Percentiles rank a stretch among this genome's conserved stretches.
These are phyloP conservation scores for Monopis laevigella DNA, from an alignment of 2,888 invertebrate genomes.

Conservation along the genomic window DNA sequence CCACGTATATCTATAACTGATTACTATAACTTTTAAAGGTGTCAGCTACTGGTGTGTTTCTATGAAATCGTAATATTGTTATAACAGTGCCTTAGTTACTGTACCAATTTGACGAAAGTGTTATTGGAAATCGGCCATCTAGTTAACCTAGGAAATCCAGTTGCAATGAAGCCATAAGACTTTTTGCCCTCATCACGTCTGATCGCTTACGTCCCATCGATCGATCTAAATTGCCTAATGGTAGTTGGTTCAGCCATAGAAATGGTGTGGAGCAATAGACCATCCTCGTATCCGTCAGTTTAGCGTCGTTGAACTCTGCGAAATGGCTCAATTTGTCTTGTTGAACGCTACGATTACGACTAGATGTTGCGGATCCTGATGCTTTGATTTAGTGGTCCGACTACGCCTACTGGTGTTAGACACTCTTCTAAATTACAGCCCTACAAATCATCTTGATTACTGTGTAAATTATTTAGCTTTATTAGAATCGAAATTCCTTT, in stretches of 20 bases:
- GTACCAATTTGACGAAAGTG: neutral
- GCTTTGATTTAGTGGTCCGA: slow-evolving; percentile 45
- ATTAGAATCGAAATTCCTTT: too few species aligned
- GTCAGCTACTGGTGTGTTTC: too few species aligned
- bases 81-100: too few species aligned
- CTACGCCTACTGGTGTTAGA: slow-evolving; percentile 32
- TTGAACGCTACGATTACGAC: neutral
- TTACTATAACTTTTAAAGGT: too few species aligned
- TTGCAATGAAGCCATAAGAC: slow-evolving; percentile 7
- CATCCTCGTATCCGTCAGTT: slow-evolving; percentile 6
- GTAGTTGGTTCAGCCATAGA: neutral
- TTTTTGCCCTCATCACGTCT: slow-evolving; percentile 3
- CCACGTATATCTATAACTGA: too few species aligned
- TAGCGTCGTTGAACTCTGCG: slow-evolving; percentile 31
- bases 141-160: neutral
- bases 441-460: slow-evolving; percentile 4
- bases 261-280: neutral
- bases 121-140: neutral
- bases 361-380: slow-evolving; percentile 1
- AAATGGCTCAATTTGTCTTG: slow-evolving; percentile 50
- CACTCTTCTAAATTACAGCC: neutral
- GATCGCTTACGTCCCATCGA: neutral
- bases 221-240: neutral
- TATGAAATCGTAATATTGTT: too few species aligned
- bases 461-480: too few species aligned